A percentile compares a stretch with the other conserved stretches of the same genome.
phyloP scores from a whole-genome alignment of 2,888 invertebrate genomes.

The Cybosia mesomella region DNA sequence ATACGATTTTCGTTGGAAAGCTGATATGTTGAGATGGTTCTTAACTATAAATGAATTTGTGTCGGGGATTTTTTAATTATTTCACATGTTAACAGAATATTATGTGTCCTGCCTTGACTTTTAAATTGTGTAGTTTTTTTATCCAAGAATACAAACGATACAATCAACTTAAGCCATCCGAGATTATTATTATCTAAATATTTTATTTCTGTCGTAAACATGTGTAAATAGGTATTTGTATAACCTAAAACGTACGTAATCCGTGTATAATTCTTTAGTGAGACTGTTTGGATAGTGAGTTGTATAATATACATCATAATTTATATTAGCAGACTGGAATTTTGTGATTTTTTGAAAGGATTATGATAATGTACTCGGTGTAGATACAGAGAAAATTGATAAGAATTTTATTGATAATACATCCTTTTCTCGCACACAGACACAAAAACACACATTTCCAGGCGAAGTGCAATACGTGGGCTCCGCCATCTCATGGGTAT shows the following conservation, averaged over 20 bases:
- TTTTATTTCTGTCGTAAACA: conserved; percentile 11
- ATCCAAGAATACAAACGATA: not conserved
- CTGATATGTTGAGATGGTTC: too few relatives aligned
- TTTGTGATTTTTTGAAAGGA: not conserved
- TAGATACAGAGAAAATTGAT: not conserved
- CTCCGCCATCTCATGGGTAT: too few relatives aligned
- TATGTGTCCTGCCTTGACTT: conserved; percentile 1
- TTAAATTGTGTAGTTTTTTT: not conserved
- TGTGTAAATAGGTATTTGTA: not conserved
- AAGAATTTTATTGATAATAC: not conserved
- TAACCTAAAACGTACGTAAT: conserved; percentile 5
- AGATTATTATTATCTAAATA: conserved; percentile 20
- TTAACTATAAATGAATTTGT: too few relatives aligned
- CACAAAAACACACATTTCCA: not conserved
- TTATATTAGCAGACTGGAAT: not conserved
- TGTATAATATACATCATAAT: not conserved
- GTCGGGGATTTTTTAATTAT: too few relatives aligned
- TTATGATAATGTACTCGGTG: not conserved
- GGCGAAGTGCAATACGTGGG: too few relatives aligned
- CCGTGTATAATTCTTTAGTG: not conserved
- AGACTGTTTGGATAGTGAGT: conserved; percentile 8
- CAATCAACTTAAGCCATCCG: conserved; percentile 7
- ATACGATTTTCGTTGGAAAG: too few relatives aligned
- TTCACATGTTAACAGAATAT: too few relatives aligned
- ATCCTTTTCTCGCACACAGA: not conserved